These are phyloP conservation scores for Cheilosia variabilis DNA, from an alignment of 2,888 invertebrate species.

Conservation along the genomic window DNA sequence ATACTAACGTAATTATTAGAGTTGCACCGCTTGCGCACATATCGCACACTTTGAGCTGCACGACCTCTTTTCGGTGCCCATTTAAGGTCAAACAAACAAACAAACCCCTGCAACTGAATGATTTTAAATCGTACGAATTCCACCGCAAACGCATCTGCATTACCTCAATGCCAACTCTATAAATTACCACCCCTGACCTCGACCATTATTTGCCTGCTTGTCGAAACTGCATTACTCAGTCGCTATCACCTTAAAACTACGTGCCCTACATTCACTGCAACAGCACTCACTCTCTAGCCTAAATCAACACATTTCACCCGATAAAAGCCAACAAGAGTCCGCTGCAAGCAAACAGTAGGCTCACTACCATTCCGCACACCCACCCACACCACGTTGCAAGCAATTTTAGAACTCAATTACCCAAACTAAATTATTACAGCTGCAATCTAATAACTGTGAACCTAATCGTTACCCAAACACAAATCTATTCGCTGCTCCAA, in stretches of 20 bases:
- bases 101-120: neutral
- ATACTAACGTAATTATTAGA: too few species aligned
- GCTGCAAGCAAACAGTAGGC: constrained; percentile 38
- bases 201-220: constrained; percentile 24
- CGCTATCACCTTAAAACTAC: constrained; percentile 36
- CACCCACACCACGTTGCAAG: constrained; percentile 23
- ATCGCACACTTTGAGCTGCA: neutral
- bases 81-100: neutral
- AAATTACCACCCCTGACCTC: constrained; percentile 26
- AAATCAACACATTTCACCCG: constrained; percentile 62
- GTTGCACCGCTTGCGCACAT: too few species aligned
- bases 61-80: neutral
- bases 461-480: constrained; percentile 75
- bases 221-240: constrained; percentile 42
- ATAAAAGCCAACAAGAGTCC: constrained; percentile 23
- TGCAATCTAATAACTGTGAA: constrained; percentile 75
- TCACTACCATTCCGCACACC: constrained; percentile 4
- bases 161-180: neutral
- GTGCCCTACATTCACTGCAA: constrained; percentile 57
- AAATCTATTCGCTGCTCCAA: constrained; percentile 50
- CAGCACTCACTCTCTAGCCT: constrained; percentile 24
- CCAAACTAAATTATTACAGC: constrained; percentile 74
- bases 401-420: constrained; percentile 74
- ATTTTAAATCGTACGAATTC: constrained; percentile 30
- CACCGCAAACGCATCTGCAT: constrained; percentile 8